Conservation (phyloP, 1,140 invertebrate species). For the Drosophila trapezifrons region DNA sequence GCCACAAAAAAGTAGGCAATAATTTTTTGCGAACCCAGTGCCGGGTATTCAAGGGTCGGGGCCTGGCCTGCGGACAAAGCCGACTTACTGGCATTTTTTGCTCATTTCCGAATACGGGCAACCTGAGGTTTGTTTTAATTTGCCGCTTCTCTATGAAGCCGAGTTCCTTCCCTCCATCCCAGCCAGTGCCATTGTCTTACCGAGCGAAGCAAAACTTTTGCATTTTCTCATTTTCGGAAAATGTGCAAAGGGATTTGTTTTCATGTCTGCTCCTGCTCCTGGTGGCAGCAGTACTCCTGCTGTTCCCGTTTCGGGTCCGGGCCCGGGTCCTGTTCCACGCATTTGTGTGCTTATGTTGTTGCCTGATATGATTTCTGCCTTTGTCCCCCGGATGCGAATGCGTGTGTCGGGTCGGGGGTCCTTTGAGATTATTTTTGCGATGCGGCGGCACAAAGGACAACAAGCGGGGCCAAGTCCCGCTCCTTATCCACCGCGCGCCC, state of each 20-base stretch:
- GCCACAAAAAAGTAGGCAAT: background rate
- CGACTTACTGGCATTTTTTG: slow-evolving; percentile 42
- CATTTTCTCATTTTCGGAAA: slow-evolving; percentile 83
- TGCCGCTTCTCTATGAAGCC: slow-evolving; percentile 74
- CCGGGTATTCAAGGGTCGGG: slow-evolving; percentile 5
- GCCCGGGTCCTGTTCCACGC: slow-evolving; percentile 29
- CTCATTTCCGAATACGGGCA: slow-evolving; percentile 81
- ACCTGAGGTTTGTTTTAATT: slow-evolving; percentile 83
- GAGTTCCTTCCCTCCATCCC: slow-evolving; percentile 1
- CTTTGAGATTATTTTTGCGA: slow-evolving; percentile 71
- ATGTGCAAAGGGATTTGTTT: slow-evolving; percentile 83
- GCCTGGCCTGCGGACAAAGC: background rate
- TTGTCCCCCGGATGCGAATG: slow-evolving; percentile 46
- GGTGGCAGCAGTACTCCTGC: slow-evolving; percentile 24
- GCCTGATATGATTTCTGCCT: slow-evolving; percentile 78
- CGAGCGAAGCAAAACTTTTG: slow-evolving; percentile 72
- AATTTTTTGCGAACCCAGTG: background rate
- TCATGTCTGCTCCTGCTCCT: slow-evolving; percentile 67
- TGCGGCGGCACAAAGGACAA: slow-evolving; percentile 57
- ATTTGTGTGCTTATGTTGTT: slow-evolving; percentile 73
- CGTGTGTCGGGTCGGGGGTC: slow-evolving; percentile 31
- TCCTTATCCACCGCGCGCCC: background rate
- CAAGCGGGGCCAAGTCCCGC: slow-evolving; percentile 9
- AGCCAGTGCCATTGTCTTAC: slow-evolving; percentile 65
- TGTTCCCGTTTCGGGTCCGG: slow-evolving; percentile 15